phyloP scores from a whole-genome alignment of 2,888 invertebrate genomes.

The Phyto melanocephala region DNA sequence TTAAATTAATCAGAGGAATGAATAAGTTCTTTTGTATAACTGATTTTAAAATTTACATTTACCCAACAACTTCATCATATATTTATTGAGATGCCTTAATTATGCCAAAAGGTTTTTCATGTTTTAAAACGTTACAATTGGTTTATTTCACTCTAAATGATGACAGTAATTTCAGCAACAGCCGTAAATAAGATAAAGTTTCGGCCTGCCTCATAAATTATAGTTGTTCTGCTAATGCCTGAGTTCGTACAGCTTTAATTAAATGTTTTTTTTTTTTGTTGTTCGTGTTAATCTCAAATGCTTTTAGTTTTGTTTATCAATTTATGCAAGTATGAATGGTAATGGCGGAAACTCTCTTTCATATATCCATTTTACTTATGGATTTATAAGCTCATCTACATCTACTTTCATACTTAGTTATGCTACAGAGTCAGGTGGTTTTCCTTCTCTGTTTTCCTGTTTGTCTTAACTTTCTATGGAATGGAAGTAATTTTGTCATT shows the following conservation, averaged over 20 bases:
- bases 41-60: background rate
- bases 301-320: conserved; percentile 52
- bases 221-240: conserved; percentile 14
- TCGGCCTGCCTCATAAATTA: conserved; percentile 31
- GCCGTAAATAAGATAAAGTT: background rate
- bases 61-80: background rate
- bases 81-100: conserved; percentile 15
- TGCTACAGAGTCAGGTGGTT: conserved; percentile 31
- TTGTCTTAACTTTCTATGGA: background rate
- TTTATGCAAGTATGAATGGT: conserved; percentile 8
- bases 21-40: background rate
- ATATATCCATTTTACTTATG: background rate
- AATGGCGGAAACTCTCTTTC: conserved; percentile 28
- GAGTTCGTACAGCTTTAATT: conserved; percentile 23
- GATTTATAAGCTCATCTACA: background rate
- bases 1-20: background rate
- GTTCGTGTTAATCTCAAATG: conserved; percentile 46
- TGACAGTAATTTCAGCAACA: background rate
- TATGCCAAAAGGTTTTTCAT: conserved; percentile 49
- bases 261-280: conserved; percentile 48
- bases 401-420: background rate
- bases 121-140: conserved; percentile 26
- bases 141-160: background rate
- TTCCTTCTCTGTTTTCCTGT: background rate
- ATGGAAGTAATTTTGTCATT: background rate